Base-by-base conservation (phyloP, 1,140 invertebrate genomes). In the Lepidurus apus region DNA sequence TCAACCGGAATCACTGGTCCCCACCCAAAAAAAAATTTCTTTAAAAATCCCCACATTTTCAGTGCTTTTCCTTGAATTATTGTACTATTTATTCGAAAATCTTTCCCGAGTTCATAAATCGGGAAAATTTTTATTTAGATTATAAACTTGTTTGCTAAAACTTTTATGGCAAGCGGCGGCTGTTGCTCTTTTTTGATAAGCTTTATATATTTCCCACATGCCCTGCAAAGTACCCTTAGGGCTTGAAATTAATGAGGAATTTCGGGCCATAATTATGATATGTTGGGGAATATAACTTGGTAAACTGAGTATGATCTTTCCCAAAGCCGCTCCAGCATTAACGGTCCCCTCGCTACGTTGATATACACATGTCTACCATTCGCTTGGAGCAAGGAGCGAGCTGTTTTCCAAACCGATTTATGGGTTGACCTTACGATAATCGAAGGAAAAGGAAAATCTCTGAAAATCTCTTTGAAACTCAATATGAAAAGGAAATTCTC, bases 231-330 rank as follows among this genome's bases (percentile, higher is more conserved):
- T 65, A 21, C 53, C 53, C 21, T 65, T 65, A 17, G 53, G 53
- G 10, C 53, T 65, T 65, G 53, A 65, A n/a, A 65, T 65, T 65
- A 65, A 65, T 65, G 53, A 65, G 53, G 53, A 65, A 65, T 65
- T 65, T 17, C 53, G 53, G 53, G 53, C 53, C 53, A 65, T 65
- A 65, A 65, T 65, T 13, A 65, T 65, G 53, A 65, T 65, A 65
- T 65, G 53, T 65, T 65, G 13, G 53, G 53, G 53, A 65, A 65
- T 65, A 65, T 65, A 65, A 65, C 17, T 7, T 65, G 17, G 53
- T 13, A 65, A 65, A 65, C 7, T 65, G 53, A n/a, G 53, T 65
- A 65, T 65, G 53, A 65, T 65, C 53, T 65, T 65, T 21, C 17
- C 53, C 21, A 7, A n/a, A 13, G 53, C 53, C 53, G 53, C 53